phyloP scores from a whole-genome alignment of 1,140 invertebrate species.

The Aphaenogaster floridana region DNA sequence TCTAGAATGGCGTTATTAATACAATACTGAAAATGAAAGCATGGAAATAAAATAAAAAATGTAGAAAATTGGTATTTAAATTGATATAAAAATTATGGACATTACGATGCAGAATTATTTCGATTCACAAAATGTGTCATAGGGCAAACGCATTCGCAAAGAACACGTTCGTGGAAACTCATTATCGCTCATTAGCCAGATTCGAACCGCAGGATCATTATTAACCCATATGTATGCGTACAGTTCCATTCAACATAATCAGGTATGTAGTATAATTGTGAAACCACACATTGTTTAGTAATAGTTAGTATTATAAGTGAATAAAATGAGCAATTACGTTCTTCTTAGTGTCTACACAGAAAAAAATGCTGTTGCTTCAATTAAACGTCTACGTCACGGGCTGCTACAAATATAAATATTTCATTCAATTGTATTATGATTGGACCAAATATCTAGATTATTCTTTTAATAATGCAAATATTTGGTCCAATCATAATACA shows the following conservation, averaged over 20 bases:
- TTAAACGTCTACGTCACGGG: too few species aligned
- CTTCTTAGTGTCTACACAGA: not conserved
- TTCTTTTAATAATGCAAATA: too few species aligned
- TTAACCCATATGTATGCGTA: slow-evolving; percentile 30
- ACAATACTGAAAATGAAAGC: not conserved
- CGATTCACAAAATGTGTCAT: not conserved
- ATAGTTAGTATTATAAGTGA: not conserved
- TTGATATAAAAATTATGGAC: not conserved
- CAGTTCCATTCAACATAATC: slow-evolving; percentile 26
- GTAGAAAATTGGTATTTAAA: not conserved
- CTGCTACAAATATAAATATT: too few species aligned
- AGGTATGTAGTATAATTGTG: slow-evolving; percentile 8
- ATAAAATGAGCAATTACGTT: not conserved
- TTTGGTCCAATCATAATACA: too few species aligned
- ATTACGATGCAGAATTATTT: slow-evolving; percentile 13
- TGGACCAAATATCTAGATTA: too few species aligned
- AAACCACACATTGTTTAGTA: slow-evolving; percentile 10
- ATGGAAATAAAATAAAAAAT: not conserved
- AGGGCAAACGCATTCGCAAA: slow-evolving; percentile 23
- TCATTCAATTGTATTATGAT: too few species aligned
- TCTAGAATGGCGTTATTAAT: not conserved
- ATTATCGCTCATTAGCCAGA: slow-evolving; percentile 48
- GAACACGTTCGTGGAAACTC: slow-evolving; percentile 33
- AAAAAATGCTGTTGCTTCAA: not conserved
- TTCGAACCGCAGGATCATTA: slow-evolving; percentile 27